A percentile compares a stretch with the other conserved stretches of the same genome.
These are phyloP conservation scores for Metalampra italica DNA, from an alignment of 2,888 invertebrate genomes.

Conservation along the genomic window DNA sequence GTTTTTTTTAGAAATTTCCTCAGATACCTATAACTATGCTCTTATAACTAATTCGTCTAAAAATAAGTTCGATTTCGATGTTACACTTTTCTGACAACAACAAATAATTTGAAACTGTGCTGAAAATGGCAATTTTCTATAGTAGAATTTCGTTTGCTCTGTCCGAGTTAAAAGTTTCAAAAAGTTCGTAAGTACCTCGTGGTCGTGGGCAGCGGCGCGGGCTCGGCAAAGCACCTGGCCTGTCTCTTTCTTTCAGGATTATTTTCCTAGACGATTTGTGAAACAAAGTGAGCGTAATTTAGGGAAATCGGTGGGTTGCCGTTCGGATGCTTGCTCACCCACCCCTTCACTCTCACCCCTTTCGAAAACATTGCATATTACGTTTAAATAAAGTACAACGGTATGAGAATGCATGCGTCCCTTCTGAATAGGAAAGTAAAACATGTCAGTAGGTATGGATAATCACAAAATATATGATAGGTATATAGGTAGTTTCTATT, in stretches of 20 bases:
- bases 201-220: conserved; percentile 24
- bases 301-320: conserved; percentile 63
- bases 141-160: conserved; percentile 25
- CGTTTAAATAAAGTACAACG: conserved; percentile 42
- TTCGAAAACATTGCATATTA: conserved; percentile 42
- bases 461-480: too few relatives aligned
- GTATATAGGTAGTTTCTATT: too few relatives aligned
- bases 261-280: conserved; percentile 74
- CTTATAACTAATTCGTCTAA: not conserved
- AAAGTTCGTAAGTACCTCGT: conserved; percentile 32
- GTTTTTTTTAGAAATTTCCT: too few relatives aligned
- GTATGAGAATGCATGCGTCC: not conserved
- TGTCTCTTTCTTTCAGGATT: conserved; percentile 46
- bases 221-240: conserved; percentile 27
- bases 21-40: too few relatives aligned
- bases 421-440: not conserved
- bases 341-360: conserved; percentile 31
- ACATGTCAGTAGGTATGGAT: too few relatives aligned
- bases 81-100: not conserved
- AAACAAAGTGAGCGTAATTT: conserved; percentile 77
- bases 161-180: conserved; percentile 27
- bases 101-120: not conserved
- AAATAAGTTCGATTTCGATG: not conserved
- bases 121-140: conserved; percentile 22
- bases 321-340: conserved; percentile 21